Conservation (phyloP, 2,797 vertebrate genomes). For the Sebastes oblongus region DNA sequence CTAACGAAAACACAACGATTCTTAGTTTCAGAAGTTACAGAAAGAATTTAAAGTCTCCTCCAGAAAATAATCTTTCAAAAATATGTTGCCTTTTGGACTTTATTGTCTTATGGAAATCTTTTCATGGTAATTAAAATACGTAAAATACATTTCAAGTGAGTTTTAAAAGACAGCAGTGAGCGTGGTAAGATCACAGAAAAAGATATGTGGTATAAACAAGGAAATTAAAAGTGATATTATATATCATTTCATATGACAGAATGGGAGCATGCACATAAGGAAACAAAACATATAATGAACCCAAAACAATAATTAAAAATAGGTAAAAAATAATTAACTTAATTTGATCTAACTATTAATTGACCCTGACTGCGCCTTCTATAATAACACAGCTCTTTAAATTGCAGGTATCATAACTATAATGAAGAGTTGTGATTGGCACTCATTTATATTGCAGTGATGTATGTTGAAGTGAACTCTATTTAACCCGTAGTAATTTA, state of each 20-base stretch:
- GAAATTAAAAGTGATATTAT: conserved; percentile 10
- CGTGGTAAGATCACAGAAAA: not conserved
- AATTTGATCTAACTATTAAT: conserved; percentile 5
- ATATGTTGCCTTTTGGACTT: conserved; percentile 4
- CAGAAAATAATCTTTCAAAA: conserved; percentile 10
- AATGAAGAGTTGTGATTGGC: conserved; percentile 14
- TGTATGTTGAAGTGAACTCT: conserved; percentile 58
- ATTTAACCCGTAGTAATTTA: conserved; percentile 67
- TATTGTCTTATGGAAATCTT: not conserved
- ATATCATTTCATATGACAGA: conserved; percentile 14
- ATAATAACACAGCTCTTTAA: conserved; percentile 3
- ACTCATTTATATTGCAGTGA: conserved; percentile 52
- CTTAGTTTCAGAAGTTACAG: not conserved
- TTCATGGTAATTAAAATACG: not conserved
- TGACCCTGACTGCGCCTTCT: not conserved
- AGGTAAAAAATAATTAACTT: conserved; percentile 21
- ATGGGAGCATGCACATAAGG: conserved; percentile 17
- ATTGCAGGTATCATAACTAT: not conserved
- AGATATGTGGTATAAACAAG: conserved; percentile 1
- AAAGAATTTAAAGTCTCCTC: not conserved
- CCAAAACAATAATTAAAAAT: conserved; percentile 4
- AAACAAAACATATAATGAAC: not conserved
- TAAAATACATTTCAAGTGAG: not conserved
- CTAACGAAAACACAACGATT: too few species aligned
- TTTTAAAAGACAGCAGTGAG: not conserved